A percentile compares a stretch with the other conserved stretches of the same genome.
Evolutionary conservation across 2,888 invertebrate genomes (phyloP).

Genomic region (Hyalella azteca): DNA sequence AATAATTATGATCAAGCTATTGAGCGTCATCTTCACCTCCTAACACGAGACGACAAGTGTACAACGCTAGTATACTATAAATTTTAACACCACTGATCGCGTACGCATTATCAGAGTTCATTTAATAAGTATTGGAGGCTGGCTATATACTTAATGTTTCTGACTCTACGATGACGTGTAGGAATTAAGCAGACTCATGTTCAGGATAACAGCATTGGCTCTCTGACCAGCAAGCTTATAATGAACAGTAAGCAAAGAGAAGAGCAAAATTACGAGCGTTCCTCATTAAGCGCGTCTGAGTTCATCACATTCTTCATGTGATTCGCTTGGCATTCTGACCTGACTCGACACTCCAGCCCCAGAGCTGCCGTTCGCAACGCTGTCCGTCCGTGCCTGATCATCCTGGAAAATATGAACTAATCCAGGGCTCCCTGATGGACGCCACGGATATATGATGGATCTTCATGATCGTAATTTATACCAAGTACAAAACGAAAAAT

Average conservation of each 20-base stretch:
- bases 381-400: too few species aligned
- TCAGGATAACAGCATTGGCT: neutral
- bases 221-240: neutral
- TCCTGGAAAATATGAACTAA: too few species aligned
- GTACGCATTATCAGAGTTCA: neutral
- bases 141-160: neutral
- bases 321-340: neutral
- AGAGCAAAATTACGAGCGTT: slow-evolving; percentile 17
- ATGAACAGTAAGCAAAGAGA: slow-evolving; percentile 14
- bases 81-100: neutral
- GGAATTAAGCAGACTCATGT: neutral
- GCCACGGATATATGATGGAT: too few species aligned
- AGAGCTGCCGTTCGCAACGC: neutral
- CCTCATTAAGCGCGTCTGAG: slow-evolving; percentile 13
- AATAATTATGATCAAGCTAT: too few species aligned
- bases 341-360: too few species aligned
- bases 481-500: too few species aligned
- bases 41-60: too few species aligned
- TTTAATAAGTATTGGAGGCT: neutral
- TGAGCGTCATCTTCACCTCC: too few species aligned
- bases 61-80: neutral
- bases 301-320: slow-evolving; percentile 8
- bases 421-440: too few species aligned
- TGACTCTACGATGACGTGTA: neutral
- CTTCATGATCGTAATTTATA: too few species aligned